Percentiles rank a stretch among this genome's conserved stretches.
Evolutionary conservation across 2,113 vertebrate species (phyloP).

Genomic region (Bujurquina vittata): DNA sequence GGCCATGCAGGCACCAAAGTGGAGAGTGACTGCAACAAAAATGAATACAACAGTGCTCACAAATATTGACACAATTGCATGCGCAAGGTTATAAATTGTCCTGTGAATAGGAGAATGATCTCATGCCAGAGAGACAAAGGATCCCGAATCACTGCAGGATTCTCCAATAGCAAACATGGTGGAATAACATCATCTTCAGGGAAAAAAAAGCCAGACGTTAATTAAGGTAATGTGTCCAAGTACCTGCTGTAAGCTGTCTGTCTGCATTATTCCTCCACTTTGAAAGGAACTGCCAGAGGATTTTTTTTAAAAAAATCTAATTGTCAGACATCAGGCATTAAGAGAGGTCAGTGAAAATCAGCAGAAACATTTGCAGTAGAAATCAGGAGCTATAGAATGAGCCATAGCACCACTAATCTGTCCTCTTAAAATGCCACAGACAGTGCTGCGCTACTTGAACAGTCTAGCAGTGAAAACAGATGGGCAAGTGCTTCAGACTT

Average conservation of each 20-base stretch:
- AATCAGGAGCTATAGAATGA: neutral
- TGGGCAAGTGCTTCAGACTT: neutral
- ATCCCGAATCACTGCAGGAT: neutral
- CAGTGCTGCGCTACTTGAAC: neutral
- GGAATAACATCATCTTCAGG: neutral
- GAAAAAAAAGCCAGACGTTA: neutral
- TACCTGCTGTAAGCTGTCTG: neutral
- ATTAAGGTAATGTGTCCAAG: neutral
- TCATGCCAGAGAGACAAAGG: neutral
- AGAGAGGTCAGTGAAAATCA: neutral
- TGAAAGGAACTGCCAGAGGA: neutral
- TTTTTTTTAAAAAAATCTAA: neutral
- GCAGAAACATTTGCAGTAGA: neutral
- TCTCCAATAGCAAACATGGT: neutral
- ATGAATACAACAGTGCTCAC: no score
- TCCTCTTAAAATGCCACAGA: constrained; percentile 13
- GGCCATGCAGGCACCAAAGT: neutral
- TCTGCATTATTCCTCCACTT: neutral
- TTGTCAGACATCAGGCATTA: neutral
- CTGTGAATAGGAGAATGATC: neutral
- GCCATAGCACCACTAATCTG: neutral
- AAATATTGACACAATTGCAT: neutral
- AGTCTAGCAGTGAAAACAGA: constrained; percentile 7
- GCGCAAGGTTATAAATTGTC: neutral
- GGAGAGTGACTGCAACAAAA: neutral